These are phyloP conservation scores for Centruroides sculpturatus DNA, from an alignment of 1,140 invertebrate species.

Conservation along the genomic window DNA sequence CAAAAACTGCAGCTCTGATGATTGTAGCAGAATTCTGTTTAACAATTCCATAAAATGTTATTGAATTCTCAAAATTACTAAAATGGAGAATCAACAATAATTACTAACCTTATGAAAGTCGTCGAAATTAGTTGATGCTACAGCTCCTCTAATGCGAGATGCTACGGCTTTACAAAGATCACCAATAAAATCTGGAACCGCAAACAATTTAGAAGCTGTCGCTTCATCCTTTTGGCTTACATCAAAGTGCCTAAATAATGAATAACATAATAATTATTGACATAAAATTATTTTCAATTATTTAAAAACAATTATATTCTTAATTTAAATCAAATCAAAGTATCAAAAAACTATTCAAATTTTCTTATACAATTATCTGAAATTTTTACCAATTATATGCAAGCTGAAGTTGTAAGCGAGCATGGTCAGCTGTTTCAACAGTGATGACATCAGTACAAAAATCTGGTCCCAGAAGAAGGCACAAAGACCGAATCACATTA, in stretches of 20 bases:
- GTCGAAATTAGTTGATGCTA: constrained; percentile 36
- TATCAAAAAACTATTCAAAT: too few relatives aligned
- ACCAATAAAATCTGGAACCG: constrained; percentile 39
- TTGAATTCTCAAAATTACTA: too few relatives aligned
- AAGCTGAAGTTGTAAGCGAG: constrained; percentile 34
- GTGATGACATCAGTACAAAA: constrained; percentile 38
- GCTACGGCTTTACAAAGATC: constrained; percentile 40
- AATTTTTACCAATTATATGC: constrained; percentile 35
- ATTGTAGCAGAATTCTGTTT: constrained; percentile 35
- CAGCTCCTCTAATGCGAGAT: constrained; percentile 35
- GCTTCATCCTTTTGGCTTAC: constrained; percentile 22
- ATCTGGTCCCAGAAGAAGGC: constrained; percentile 37
- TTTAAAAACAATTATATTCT: too few relatives aligned
- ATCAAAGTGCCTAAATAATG: constrained; percentile 31
- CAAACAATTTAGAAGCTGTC: constrained; percentile 33
- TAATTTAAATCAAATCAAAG: too few relatives aligned
- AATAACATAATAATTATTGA: too few relatives aligned
- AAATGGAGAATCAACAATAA: too few relatives aligned
- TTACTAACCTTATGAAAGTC: constrained; percentile 36
- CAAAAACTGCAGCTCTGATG: constrained; percentile 37
- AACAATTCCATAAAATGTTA: too few relatives aligned
- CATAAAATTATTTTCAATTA: too few relatives aligned
- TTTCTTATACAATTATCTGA: too few relatives aligned
- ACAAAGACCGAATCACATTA: constrained; percentile 34
- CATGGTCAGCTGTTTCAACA: constrained; percentile 40